Conservation (phyloP, 1,140 invertebrate genomes). For the Leucophenga varia region DNA sequence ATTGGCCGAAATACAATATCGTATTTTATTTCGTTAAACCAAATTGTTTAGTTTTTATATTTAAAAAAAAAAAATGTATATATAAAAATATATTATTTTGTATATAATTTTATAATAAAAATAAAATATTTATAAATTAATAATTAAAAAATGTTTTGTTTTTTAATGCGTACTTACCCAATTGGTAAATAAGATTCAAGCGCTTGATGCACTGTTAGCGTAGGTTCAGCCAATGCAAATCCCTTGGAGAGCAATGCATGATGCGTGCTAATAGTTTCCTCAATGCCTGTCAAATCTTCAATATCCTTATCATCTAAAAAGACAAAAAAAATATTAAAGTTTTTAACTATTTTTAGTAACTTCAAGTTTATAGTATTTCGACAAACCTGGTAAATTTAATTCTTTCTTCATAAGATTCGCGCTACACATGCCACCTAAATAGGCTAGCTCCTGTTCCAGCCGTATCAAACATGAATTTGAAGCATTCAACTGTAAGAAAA, state of each 20-base stretch:
- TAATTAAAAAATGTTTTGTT: conserved; percentile 4
- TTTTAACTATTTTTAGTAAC: not conserved
- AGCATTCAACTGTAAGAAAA: conserved; percentile 38
- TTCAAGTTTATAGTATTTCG: conserved; percentile 5
- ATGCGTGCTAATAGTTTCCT: conserved; percentile 75
- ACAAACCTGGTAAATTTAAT: conserved; percentile 70
- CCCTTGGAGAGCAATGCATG: conserved; percentile 81
- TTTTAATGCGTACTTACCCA: conserved; percentile 64
- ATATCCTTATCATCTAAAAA: conserved; percentile 71
- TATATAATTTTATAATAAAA: conserved; percentile 13
- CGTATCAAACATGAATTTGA: conserved; percentile 64
- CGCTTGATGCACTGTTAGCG: conserved; percentile 85
- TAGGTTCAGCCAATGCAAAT: conserved; percentile 78
- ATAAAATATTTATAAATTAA: not conserved
- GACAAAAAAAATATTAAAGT: conserved; percentile 1
- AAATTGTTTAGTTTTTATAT: conserved; percentile 26
- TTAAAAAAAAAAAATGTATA: not conserved
- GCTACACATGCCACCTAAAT: conserved; percentile 87
- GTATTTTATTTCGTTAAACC: conserved; percentile 32
- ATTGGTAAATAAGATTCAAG: conserved; percentile 86
- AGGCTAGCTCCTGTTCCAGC: conserved; percentile 87
- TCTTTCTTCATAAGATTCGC: conserved; percentile 86
- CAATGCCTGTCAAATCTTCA: conserved; percentile 70
- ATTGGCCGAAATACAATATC: no score
- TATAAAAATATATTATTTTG: conserved; percentile 14